These are phyloP conservation scores for Dasysyrphus albostriatus DNA, from an alignment of 2,888 invertebrate genomes.

Conservation along the genomic window DNA sequence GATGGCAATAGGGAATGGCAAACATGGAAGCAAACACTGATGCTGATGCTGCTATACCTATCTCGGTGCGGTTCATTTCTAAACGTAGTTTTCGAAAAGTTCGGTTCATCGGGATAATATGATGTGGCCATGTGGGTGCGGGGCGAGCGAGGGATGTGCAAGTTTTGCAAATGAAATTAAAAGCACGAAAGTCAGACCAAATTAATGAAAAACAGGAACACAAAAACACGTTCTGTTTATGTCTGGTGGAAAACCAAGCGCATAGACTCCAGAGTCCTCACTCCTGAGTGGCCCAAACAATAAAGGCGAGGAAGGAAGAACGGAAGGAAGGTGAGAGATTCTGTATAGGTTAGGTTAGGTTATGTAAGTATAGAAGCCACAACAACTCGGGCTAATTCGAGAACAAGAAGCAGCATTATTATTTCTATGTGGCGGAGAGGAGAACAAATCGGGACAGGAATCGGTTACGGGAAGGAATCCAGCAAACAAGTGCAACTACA, in stretches of 20 bases:
- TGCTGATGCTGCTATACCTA: constrained; percentile 21
- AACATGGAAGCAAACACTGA: constrained; percentile 29
- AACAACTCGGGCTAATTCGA: constrained; percentile 51
- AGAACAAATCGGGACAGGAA: constrained; percentile 12
- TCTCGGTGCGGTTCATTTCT: constrained; percentile 45
- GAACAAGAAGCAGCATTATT: constrained; percentile 33
- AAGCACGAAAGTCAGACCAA: constrained; percentile 66
- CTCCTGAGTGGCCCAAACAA: constrained; percentile 23
- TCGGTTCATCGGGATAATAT: constrained; percentile 12
- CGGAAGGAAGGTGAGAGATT: constrained; percentile 43
- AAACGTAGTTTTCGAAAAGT: constrained; percentile 46
- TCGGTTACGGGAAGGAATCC: constrained; percentile 23
- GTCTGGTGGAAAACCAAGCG: constrained; percentile 11
- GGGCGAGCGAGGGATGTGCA: neutral
- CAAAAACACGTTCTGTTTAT: constrained; percentile 57
- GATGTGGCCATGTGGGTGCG: neutral
- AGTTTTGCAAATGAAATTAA: constrained; percentile 64
- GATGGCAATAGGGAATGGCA: constrained; percentile 17
- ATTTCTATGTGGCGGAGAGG: constrained; percentile 1
- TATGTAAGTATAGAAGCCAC: constrained; percentile 33
- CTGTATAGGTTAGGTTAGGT: neutral
- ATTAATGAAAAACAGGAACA: constrained; percentile 66
- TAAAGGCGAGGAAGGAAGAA: constrained; percentile 33
- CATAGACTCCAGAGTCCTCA: constrained; percentile 7
- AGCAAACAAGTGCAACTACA: constrained; percentile 50